Evolutionary conservation across 2,888 invertebrate species (phyloP), one percentile per base, ranked within the genome.

Genomic region (Acrobasis repandana): DNA sequence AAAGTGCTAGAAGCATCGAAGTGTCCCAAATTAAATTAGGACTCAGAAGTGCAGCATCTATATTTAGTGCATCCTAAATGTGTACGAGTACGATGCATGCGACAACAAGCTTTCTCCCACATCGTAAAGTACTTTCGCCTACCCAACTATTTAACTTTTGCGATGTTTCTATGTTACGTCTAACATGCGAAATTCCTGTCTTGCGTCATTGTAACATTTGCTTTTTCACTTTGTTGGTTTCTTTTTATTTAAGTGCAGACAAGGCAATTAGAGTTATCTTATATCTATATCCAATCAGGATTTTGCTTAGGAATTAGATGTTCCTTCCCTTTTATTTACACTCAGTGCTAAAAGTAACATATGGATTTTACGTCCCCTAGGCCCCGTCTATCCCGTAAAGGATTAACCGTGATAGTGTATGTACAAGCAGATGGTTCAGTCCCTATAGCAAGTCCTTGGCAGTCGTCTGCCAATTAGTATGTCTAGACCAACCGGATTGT

Each of bases 391-490:
- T n/a, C n/a, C n/a, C n/a, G n/a, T n/a, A n/a, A n/a, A n/a, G n/a
- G n/a, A n/a, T n/a, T n/a, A n/a, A n/a, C n/a, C n/a, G n/a, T n/a
- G n/a, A n/a, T n/a, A n/a, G n/a, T n/a, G n/a, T 28, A 28, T 6
- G 6, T 28, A 28, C 8, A 28, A 6, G 28, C 28, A 28, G 28
- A 28, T 28, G 28, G 28, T 28, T 28, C 28, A 28, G 8, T 2
- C 28, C 6, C 6, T 6, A 5, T 8, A 28, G 50, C 14, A n/a
- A 58, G 56, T 51, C 61, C 50, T 51, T 65, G 60, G 62, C 58
- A 61, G 43, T 46, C 46, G 79, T 76, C 67, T 74, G 73, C 71
- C 83, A 85, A 86, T 88, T 87, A 88, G 82, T 83, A 83, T 83
- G 81, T 74, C 74, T 77, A 72, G 73, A 67, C 70, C 75, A 79